These are phyloP conservation scores for Pollachius pollachius DNA, from an alignment of 2,113 vertebrate species.

Conservation along the genomic window DNA sequence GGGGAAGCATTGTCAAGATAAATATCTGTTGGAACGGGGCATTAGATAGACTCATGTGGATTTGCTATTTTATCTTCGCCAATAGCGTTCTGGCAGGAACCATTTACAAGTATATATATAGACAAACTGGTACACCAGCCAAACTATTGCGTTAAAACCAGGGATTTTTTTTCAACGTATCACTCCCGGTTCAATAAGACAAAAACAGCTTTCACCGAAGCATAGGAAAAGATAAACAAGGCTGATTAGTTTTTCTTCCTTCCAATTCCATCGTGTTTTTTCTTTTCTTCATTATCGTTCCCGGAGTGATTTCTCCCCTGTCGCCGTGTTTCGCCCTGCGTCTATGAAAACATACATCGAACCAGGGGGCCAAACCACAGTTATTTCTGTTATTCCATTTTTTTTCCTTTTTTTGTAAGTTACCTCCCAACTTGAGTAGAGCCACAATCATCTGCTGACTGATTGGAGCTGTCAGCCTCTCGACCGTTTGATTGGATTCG, in stretches of 20 bases:
- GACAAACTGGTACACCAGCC: neutral
- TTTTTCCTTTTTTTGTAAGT: constrained; percentile 33
- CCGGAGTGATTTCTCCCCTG: constrained; percentile 19
- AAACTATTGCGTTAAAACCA: constrained; percentile 16
- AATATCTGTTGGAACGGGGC: neutral
- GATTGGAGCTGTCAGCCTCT: constrained; percentile 59
- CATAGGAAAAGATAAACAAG: constrained; percentile 16
- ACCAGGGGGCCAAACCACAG: neutral
- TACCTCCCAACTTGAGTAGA: constrained; percentile 53
- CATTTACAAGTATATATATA: neutral
- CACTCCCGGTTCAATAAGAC: neutral
- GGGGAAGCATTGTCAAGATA: neutral
- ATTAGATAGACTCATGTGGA: neutral
- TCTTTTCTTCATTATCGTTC: neutral
- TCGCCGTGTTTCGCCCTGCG: neutral
- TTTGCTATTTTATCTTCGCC: neutral
- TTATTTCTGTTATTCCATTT: constrained; percentile 24
- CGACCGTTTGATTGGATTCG: constrained; percentile 65
- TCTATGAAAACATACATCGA: constrained; percentile 24
- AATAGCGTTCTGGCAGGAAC: neutral
- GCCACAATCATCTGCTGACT: constrained; percentile 58
- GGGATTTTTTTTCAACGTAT: constrained; percentile 14
- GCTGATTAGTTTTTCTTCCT: neutral
- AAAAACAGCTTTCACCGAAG: constrained; percentile 15
- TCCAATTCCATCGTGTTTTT: constrained; percentile 12